phyloP scores from a whole-genome alignment of 2,797 vertebrate genomes.

The Otolemur crassicaudatus region DNA sequence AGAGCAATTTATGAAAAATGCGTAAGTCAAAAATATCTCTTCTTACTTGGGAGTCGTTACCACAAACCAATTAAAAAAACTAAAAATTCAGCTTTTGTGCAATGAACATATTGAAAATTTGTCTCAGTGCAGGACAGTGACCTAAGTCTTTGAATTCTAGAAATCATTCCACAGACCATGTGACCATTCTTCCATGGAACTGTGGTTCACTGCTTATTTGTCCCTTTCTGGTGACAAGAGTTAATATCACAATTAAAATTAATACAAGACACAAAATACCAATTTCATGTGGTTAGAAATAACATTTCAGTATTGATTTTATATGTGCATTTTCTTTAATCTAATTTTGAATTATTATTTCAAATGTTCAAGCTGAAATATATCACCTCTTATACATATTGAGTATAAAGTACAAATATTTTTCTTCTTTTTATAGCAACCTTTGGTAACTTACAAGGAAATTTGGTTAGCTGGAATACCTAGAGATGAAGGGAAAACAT shows the following conservation, averaged over 20 bases:
- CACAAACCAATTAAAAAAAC: constrained; percentile 36
- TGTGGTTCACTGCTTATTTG: background rate
- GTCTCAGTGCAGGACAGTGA: background rate
- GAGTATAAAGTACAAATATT: background rate
- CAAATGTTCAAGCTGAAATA: background rate
- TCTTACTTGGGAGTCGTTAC: constrained; percentile 27
- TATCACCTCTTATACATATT: background rate
- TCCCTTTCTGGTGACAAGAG: background rate
- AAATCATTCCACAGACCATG: background rate
- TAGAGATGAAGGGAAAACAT: background rate
- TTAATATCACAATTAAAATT: too few relatives aligned
- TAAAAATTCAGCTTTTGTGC: constrained; percentile 27
- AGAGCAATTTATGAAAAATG: background rate
- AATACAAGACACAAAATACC: background rate
- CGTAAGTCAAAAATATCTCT: background rate
- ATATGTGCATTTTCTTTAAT: background rate
- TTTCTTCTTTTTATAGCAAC: background rate
- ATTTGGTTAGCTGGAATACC: background rate
- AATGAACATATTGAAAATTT: constrained; percentile 58
- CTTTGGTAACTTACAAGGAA: background rate
- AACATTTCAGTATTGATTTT: background rate
- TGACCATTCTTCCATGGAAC: background rate
- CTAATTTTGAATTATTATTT: background rate
- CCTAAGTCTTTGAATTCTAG: background rate
- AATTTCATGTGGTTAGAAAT: background rate